Conservation (phyloP, 2,797 vertebrate genomes). For the Ctenopoma multispine region DNA sequence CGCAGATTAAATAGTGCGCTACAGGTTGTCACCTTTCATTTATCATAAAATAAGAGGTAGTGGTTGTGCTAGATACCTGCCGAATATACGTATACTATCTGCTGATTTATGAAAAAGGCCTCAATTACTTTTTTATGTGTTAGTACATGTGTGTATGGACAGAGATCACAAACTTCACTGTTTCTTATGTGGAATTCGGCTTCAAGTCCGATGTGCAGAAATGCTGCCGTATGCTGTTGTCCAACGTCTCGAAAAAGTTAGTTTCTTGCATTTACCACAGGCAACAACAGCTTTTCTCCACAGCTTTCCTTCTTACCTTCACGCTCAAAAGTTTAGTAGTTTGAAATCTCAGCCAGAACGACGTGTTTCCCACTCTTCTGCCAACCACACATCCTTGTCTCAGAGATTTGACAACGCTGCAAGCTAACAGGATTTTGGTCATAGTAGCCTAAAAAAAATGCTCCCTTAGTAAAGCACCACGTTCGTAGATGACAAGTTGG, state of each 20-base stretch:
- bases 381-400: conserved; percentile 78
- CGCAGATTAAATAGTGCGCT: neutral
- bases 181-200: conserved; percentile 1
- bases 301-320: conserved; percentile 86
- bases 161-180: rapidly evolving
- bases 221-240: neutral
- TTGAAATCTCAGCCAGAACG: conserved; percentile 74
- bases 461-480: conserved; percentile 1
- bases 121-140: rapidly evolving
- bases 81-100: neutral
- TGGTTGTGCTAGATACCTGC: neutral
- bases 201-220: neutral
- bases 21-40: neutral
- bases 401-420: conserved; percentile 84
- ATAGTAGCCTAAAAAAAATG: conserved; percentile 73
- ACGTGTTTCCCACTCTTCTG: conserved; percentile 54
- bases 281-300: neutral
- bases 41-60: neutral
- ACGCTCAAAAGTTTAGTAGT: conserved; percentile 81
- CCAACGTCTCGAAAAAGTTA: neutral
- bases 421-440: conserved; percentile 90
- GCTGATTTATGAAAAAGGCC: rapidly evolving
- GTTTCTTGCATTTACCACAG: neutral
- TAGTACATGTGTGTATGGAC: rapidly evolving
- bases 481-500: neutral